phyloP scores from a whole-genome alignment of 1,140 invertebrate species.

The Cydia pomonella region DNA sequence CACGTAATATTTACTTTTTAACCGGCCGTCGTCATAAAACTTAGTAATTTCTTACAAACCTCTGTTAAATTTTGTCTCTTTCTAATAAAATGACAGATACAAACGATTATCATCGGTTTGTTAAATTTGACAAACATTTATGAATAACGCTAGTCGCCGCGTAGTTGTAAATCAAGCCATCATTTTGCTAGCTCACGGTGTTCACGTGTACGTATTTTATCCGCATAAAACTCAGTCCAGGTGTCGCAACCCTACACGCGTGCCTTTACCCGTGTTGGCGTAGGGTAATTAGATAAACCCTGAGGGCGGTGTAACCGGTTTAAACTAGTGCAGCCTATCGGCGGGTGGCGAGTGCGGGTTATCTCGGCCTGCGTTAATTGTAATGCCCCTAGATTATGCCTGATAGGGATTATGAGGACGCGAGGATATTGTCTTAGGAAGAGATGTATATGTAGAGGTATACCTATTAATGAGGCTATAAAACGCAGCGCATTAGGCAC shows the following conservation, averaged over 20 bases:
- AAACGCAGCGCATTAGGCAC: not conserved
- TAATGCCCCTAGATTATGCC: conserved; percentile 74
- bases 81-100: too few species aligned
- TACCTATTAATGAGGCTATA: conserved; percentile 10
- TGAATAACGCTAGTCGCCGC: too few species aligned
- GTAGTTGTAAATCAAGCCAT: too few species aligned
- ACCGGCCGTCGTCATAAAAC: too few species aligned
- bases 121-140: too few species aligned
- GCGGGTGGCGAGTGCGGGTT: conserved; percentile 77
- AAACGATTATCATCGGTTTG: too few species aligned
- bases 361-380: conserved; percentile 78
- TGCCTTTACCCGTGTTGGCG: conserved; percentile 52
- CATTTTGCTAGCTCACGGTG: too few species aligned
- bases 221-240: not conserved
- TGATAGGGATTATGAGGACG: conserved; percentile 45
- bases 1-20: too few species aligned
- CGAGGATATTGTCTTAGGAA: conserved; percentile 21
- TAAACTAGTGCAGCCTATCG: conserved; percentile 73
- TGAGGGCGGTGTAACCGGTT: conserved; percentile 75
- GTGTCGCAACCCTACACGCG: conserved; percentile 2
- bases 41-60: too few species aligned
- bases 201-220: conserved; percentile 33
- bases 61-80: too few species aligned
- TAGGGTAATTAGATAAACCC: conserved; percentile 78
- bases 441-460: conserved; percentile 23